phyloP scores from a whole-genome alignment of 1,140 invertebrate genomes.

The Brachionus angularis region DNA sequence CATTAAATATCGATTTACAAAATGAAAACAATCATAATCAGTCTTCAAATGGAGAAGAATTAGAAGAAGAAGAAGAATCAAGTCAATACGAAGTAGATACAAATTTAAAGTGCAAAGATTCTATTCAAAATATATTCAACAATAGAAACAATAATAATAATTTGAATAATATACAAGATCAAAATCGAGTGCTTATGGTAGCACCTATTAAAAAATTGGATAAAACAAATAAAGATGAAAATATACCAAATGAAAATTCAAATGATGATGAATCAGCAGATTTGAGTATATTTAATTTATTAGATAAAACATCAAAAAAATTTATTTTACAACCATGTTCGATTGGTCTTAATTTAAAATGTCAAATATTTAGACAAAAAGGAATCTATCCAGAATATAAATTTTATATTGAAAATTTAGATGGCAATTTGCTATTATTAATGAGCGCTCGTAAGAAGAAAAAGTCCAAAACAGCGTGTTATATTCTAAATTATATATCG shows the following conservation, averaged over 20 bases:
- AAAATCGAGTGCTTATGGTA: too few relatives aligned
- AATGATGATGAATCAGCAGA: too few relatives aligned
- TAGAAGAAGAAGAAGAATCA: too few relatives aligned
- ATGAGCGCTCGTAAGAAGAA: constrained; percentile 40
- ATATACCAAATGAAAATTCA: too few relatives aligned
- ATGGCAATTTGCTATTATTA: constrained; percentile 7
- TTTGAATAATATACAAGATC: too few relatives aligned
- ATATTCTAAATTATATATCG: constrained; percentile 35
- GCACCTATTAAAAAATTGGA: not conserved
- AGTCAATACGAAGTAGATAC: too few relatives aligned
- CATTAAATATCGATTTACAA: too few relatives aligned
- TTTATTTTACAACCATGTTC: constrained; percentile 26
- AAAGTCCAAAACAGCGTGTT: constrained; percentile 30
- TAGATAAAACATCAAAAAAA: constrained; percentile 41
- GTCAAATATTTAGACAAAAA: constrained; percentile 37
- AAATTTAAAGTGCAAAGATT: too few relatives aligned
- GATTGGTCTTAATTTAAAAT: constrained; percentile 21
- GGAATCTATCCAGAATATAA: constrained; percentile 33
- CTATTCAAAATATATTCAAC: too few relatives aligned
- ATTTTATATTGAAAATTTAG: constrained; percentile 39
- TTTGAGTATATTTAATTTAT: constrained; percentile 22
- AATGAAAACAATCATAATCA: too few relatives aligned
- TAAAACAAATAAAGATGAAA: not conserved
- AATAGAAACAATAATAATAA: too few relatives aligned
- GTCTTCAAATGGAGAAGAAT: too few relatives aligned